These are phyloP conservation scores for Platichthys flesus DNA, from an alignment of 2,113 vertebrate genomes.

Conservation along the genomic window DNA sequence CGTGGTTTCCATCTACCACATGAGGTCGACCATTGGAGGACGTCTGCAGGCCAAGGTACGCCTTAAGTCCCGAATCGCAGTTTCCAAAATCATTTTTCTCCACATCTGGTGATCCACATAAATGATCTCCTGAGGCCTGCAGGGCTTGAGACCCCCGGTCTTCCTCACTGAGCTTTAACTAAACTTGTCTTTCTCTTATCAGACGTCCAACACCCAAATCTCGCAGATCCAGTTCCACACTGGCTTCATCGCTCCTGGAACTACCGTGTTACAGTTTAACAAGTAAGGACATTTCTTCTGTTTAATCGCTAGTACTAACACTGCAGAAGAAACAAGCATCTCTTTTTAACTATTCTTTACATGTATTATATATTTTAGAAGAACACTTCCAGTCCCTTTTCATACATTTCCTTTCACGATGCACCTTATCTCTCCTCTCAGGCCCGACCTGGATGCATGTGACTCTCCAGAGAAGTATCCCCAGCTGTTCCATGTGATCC, in stretches of 20 bases:
- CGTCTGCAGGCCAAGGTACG: slow-evolving; percentile 96
- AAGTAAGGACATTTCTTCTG: slow-evolving; percentile 85
- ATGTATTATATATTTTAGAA: not conserved
- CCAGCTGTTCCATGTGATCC: slow-evolving; percentile 92
- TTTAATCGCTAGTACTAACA: not conserved
- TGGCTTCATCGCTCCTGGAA: slow-evolving; percentile 93
- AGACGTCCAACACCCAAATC: slow-evolving; percentile 99
- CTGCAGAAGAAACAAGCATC: not conserved
- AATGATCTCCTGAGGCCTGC: not conserved
- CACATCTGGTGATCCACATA: too few species aligned
- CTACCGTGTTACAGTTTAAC: slow-evolving; percentile 92
- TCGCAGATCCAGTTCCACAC: slow-evolving; percentile 99
- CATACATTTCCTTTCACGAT: not conserved
- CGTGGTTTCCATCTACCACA: slow-evolving; percentile 92
- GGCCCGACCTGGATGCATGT: slow-evolving; percentile 95
- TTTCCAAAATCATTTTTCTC: too few species aligned
- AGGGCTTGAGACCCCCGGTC: not conserved
- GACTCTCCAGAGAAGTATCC: slow-evolving; percentile 98
- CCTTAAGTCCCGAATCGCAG: not conserved
- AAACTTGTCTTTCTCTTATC: slow-evolving; percentile 33
- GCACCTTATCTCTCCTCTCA: slow-evolving; percentile 59
- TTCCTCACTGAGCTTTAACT: not conserved
- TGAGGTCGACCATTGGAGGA: slow-evolving; percentile 96
- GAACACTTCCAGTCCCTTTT: not conserved
- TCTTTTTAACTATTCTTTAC: too few species aligned